Evolutionary conservation across 2,888 invertebrate genomes (phyloP), one percentile per base, ranked within the genome.

Genomic region (Acanthosepion pharaonis): DNA sequence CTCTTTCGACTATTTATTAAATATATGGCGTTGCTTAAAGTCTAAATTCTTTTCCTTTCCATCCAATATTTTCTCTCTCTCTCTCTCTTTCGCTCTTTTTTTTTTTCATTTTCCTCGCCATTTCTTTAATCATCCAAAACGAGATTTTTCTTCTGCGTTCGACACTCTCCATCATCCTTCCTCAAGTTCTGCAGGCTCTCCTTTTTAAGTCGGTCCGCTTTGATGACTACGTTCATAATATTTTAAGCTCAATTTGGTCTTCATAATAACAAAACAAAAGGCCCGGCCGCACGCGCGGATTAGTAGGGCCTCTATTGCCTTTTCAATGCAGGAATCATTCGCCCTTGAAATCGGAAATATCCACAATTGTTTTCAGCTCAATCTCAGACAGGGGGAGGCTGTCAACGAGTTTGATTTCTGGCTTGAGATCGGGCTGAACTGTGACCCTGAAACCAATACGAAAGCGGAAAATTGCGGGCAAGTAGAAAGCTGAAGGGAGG

Each of bases 141-240:
- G 5, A n/a, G 78, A n/a, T 33, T n/a, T 33, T 78, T n/a, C 78
- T 33, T 33, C 78, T 78, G 78, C 78, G n/a, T n/a, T 33, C n/a
- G n/a, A 78, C 78, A 78, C 78, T n/a, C n/a, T n/a, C n/a, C n/a
- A 78, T 78, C 78, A 78, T n/a, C n/a, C n/a, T 78, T 78, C 78
- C 9, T 33, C 78, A 33, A 33, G 15, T 3, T 78, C n/a, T 33
- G n/a, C 15, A 9, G 11, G 78, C n/a, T 33, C 11, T 11, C n/a
- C 78, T 15, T n/a, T 78, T 78, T 33, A 78, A 78, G 1, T 78
- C 78, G n/a, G 78, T 33, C 78, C n/a, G n/a, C 78, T 78, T 78
- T 78, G 78, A 78, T 78, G 78, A 33, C 78, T 78, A n/a, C 78
- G 78, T 78, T 78, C n/a, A 5, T n/a, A 78, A 78, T 78, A 78